Base-by-base conservation (phyloP, 2,113 vertebrate species). In the Lasiurus cinereus region DNA sequence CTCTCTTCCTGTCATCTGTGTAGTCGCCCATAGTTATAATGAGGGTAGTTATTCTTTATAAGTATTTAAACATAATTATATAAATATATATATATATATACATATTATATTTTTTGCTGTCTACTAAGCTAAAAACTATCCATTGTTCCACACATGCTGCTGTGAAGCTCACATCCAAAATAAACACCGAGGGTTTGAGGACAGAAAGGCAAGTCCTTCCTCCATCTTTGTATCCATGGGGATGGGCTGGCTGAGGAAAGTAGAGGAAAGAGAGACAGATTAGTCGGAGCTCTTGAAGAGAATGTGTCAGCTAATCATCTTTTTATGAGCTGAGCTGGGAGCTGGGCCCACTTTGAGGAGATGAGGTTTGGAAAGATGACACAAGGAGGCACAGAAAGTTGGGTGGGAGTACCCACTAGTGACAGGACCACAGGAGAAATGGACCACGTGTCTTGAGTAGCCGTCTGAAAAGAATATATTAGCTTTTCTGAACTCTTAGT, bases 61-160 rank as follows among this genome's bases (percentile, higher is more conserved):
- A 98, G 97, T 98, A 98, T 98, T 98, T 98, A 98, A 98, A 97
- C 98, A 97, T 98, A 98, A 98, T 98, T 98, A 98, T 98, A 98
- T 97, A 97, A 98, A 94, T 98, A 98, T 98, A 98, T 16, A 52
- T 31, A 64, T 97, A 98, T 98, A 97, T 98, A 98, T 98, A 97
- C 98, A 98, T 98, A 98, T 98, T 98, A 97, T 98, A 98, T 98
- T 95, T 98, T 98, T 98, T 98, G 98, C 98, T 98, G 97, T 98
- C 92, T 93, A 97, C 97, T 97, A 98, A 98, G 97, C 98, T 98
- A 97, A 97, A 98, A 96, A 95, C 89, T 97, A 97, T 82, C 80
- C 97, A 96, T 97, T 96, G 95, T 98, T 97, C 97, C 96, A 98
- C 97, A 97, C 85, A 96, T 98, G 98, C 98, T 98, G 98, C 98